Conservation (phyloP, 2,888 invertebrate species). For the Sinotaia quadrata region DNA sequence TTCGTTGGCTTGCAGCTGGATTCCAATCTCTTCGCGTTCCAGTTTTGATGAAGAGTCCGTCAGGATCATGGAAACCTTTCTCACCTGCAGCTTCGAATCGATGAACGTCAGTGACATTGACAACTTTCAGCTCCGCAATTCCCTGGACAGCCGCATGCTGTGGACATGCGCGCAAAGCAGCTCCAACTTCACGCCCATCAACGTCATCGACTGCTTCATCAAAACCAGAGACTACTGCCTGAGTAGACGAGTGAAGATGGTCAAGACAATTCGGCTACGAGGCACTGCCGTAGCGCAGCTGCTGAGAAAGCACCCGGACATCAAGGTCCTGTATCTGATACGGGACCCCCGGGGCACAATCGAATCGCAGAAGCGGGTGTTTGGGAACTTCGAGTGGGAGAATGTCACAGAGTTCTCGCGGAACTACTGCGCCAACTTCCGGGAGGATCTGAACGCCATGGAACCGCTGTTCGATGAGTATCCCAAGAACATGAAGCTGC, state of each 20-base stretch:
- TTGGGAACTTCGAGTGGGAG: conserved; percentile 25
- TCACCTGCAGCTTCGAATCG: conserved; percentile 17
- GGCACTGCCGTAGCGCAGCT: conserved; percentile 23
- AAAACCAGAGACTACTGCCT: conserved; percentile 18
- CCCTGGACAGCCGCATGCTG: conserved; percentile 15
- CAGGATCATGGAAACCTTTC: conserved; percentile 19
- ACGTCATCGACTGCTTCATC: conserved; percentile 25
- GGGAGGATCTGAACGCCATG: conserved; percentile 12
- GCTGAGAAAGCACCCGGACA: conserved; percentile 15
- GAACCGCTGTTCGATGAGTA: conserved; percentile 12
- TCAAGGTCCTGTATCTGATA: conserved; percentile 29
- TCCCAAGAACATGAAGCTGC: conserved; percentile 23
- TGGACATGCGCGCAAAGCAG: conserved; percentile 20
- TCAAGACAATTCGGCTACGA: conserved; percentile 33
- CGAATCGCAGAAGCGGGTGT: conserved; percentile 27
- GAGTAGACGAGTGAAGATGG: conserved; percentile 4
- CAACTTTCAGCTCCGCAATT: conserved; percentile 24
- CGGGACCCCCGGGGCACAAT: conserved; percentile 33
- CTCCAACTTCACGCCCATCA: background rate
- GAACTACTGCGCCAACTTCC: conserved; percentile 22
- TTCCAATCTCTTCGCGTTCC: background rate
- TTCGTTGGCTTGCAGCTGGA: background rate
- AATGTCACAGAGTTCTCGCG: conserved; percentile 7
- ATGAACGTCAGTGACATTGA: conserved; percentile 18
- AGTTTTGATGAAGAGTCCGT: conserved; percentile 6